Conservation (phyloP, 92 coral and sea anemone species). For the Phymanthus crucifer region DNA sequence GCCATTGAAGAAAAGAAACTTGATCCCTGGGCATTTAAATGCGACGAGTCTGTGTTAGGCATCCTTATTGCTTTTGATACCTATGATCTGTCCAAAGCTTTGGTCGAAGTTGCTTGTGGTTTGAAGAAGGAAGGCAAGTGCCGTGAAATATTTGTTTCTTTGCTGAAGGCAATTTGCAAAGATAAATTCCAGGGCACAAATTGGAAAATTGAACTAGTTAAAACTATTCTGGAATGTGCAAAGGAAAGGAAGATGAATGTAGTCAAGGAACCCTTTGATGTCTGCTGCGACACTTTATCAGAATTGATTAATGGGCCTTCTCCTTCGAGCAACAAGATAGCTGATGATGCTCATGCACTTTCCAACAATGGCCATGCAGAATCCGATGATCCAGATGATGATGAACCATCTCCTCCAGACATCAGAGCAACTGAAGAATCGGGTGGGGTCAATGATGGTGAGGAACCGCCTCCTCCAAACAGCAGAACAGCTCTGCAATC, state of each 20-base stretch:
- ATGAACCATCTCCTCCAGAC: neutral
- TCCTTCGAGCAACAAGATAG: too few species aligned
- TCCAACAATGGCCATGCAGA: too few species aligned
- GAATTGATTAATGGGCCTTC: neutral
- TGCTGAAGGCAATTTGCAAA: neutral
- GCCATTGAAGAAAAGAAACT: conserved; percentile 1
- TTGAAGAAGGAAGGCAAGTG: neutral
- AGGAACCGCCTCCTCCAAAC: neutral
- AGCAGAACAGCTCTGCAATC: neutral
- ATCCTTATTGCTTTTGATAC: neutral
- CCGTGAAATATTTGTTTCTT: neutral
- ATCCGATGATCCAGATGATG: neutral
- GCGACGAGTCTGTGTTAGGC: neutral
- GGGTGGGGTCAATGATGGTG: neutral
- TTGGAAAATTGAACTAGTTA: neutral
- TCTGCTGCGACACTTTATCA: neutral
- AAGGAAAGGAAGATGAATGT: neutral
- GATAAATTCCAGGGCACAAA: neutral
- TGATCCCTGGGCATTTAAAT: neutral
- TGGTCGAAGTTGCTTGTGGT: neutral
- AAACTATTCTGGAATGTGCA: neutral
- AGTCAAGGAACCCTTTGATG: neutral
- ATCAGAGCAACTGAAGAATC: neutral
- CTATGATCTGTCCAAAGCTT: neutral
- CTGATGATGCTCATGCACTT: too few species aligned